These are phyloP conservation scores for western clawed frog (Xenopus tropicalis) DNA, from an alignment of 2,113 vertebrate genomes.

Conservation along the genomic window UCB_Xtro_10.0 CM004446.2:107570001-107570500, in stretches of 20 bases:
- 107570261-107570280: slow-evolving; percentile 59
- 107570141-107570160: slow-evolving; percentile 90
- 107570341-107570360: slow-evolving; percentile 56
- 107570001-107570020: no score
- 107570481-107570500: no score
- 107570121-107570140: slow-evolving; percentile 80
- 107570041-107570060: no score
- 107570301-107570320: slow-evolving; percentile 50
- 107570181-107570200: slow-evolving; percentile 68
- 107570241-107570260: slow-evolving; percentile 53
- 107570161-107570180: slow-evolving; percentile 68
- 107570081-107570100: slow-evolving; percentile 79
- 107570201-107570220: slow-evolving; percentile 72
- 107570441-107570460: slow-evolving; percentile 75
- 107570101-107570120: slow-evolving; percentile 82
- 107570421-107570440: slow-evolving; percentile 88
- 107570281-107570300: slow-evolving; percentile 55
- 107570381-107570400: slow-evolving; percentile 93
- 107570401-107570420: slow-evolving; percentile 83
- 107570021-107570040: no score
- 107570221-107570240: slow-evolving; percentile 53
- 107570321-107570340: slow-evolving; percentile 35
- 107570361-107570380: slow-evolving; percentile 89
- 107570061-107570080: neutral
- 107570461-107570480: no score